Evolutionary conservation across 2,797 vertebrate species (phyloP), one percentile per base, ranked within the genome.

Genomic region (Thamnophis elegans): DNA sequence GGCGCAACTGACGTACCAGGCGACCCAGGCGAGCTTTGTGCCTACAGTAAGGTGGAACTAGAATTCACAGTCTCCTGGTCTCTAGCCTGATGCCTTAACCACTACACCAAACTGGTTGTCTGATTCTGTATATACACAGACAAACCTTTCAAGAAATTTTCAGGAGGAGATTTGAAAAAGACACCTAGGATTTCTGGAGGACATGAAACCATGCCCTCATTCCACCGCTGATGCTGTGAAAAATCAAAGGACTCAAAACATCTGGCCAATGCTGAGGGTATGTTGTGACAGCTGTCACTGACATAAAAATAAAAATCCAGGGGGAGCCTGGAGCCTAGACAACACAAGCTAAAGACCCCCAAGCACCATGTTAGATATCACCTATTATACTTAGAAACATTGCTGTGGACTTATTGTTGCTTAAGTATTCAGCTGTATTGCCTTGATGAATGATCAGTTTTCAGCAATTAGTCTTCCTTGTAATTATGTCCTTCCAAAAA

Each of bases 401-500:
- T 88, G 32, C 32, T 11, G 25, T 28, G 5, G 56, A 51, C 8
- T 47, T 51, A 28, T 60, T 62, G 22, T 60, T 36, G 13, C 25
- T 16, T 89, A 51, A 59, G 36, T 51, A 47, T 89, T 62, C 36
- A 18, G 36, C 12, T 89, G 56, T 60, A 28, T 89, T 65, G 62
- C 47, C 51, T n/a, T 28, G 59, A 89, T 68, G 14, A 89, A 68
- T 89, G 59, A 51, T 65, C 26, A 68, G 87, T n/a, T 28, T 89
- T 89, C 88, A 65, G 51, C 28, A 65, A 28, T 89, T 65, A 51
- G 32, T 68, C 60, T 89, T 89, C 88, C 47, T 89, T n/a, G 42
- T 68, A 65, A 68, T 89, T 65, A 89, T 89, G 51, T 6, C n/a
- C 26, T 89, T 89, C 88, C 47, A 89, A 89, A 89, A 65, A 51